These are phyloP conservation scores for Agrenia bidenticulata DNA, from an alignment of 2,888 invertebrate species.

Conservation along the genomic window DNA sequence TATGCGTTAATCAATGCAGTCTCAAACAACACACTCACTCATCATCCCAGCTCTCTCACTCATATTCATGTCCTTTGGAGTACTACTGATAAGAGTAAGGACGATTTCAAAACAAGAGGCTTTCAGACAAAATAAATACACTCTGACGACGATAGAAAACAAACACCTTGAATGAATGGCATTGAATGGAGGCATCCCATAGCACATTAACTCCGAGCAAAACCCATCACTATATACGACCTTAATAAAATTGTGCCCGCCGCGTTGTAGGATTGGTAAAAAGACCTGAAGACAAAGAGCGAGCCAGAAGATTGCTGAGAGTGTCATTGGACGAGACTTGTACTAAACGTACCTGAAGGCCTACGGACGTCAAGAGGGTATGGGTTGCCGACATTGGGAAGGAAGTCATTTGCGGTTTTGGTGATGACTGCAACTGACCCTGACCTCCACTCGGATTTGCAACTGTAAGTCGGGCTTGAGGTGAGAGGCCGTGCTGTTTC, in stretches of 20 bases:
- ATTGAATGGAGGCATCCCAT: no score
- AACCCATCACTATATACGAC: slow-evolving; percentile 6
- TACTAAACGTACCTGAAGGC: slow-evolving; percentile 37
- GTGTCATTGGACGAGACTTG: not conserved
- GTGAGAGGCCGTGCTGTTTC: slow-evolving; percentile 47
- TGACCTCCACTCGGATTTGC: slow-evolving; percentile 23
- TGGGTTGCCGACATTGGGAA: slow-evolving; percentile 25
- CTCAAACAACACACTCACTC: no score
- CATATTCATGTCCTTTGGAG: no score
- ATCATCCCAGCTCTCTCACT: no score
- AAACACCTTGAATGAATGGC: not conserved
- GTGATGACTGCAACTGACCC: not conserved
- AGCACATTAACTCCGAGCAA: slow-evolving; percentile 24
- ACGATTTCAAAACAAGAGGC: no score
- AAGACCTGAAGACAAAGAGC: no score
- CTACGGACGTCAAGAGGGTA: slow-evolving; percentile 31
- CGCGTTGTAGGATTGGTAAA: no score
- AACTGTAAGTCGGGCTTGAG: slow-evolving; percentile 9
- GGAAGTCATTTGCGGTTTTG: slow-evolving; percentile 20
- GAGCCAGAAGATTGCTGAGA: not conserved
- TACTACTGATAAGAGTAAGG: no score
- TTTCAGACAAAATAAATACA: no score
- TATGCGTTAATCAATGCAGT: no score
- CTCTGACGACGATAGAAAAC: not conserved
- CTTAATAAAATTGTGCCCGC: not conserved